A percentile compares a stretch with the other conserved stretches of the same genome.
phyloP scores from a whole-genome alignment of 2,888 invertebrate species.

The Ctenicera cuprea region DNA sequence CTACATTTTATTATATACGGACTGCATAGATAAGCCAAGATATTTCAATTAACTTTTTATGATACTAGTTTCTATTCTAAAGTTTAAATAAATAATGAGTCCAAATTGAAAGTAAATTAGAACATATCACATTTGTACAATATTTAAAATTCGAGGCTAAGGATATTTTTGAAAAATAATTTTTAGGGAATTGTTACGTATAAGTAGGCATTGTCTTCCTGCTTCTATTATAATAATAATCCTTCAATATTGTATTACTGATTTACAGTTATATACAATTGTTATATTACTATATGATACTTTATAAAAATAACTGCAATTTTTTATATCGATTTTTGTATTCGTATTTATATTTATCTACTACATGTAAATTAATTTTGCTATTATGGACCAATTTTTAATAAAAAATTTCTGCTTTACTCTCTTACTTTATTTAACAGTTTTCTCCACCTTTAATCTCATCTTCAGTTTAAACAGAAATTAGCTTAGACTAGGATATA shows the following conservation, averaged over 20 bases:
- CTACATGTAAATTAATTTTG: constrained; percentile 42
- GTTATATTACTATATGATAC: constrained; percentile 26
- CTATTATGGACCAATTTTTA: constrained; percentile 51
- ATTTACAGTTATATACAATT: constrained; percentile 40
- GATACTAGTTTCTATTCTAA: constrained; percentile 38
- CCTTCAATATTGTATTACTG: constrained; percentile 33
- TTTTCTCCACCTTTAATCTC: constrained; percentile 7
- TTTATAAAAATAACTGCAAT: constrained; percentile 32
- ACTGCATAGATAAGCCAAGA: constrained; percentile 67
- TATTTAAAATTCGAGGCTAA: constrained; percentile 3
- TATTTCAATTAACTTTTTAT: constrained; percentile 64
- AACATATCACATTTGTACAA: constrained; percentile 48
- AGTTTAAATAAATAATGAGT: constrained; percentile 10
- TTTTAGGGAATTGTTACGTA: constrained; percentile 25
- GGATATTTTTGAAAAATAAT: constrained; percentile 22
- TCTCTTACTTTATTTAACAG: constrained; percentile 16
- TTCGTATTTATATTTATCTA: constrained; percentile 35
- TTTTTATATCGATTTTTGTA: constrained; percentile 45
- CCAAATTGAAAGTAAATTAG: constrained; percentile 28
- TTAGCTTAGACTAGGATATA: constrained; percentile 19
- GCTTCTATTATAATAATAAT: constrained; percentile 32
- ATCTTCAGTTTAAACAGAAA: background rate
- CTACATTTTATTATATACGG: constrained; percentile 68
- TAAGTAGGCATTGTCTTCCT: constrained; percentile 33
- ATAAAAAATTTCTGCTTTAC: constrained; percentile 38